Percentiles rank a stretch among this genome's conserved stretches.
phyloP scores from a whole-genome alignment of 2,113 vertebrate species.

The Poecilia latipinna region DNA sequence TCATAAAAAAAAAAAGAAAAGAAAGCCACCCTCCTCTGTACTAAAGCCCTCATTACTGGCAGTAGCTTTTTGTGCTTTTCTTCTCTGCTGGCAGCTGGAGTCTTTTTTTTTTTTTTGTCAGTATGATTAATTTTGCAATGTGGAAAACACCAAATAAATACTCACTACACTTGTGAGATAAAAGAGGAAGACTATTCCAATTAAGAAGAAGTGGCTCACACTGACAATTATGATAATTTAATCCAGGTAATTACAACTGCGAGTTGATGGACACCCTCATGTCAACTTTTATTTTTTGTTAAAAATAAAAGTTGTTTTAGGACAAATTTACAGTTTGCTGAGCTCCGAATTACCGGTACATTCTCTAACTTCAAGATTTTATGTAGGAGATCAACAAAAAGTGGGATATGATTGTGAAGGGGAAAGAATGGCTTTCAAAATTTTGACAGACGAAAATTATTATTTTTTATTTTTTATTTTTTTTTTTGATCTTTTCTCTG shows the following conservation, averaged over 20 bases:
- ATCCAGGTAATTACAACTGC: neutral
- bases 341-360: neutral
- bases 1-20: constrained; percentile 8
- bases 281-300: too few relatives aligned
- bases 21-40: constrained; percentile 31
- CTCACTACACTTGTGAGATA: constrained; percentile 11
- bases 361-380: too few relatives aligned
- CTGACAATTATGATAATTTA: neutral
- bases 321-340: neutral
- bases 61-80: constrained; percentile 23
- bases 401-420: too few relatives aligned
- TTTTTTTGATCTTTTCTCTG: too few relatives aligned
- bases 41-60: constrained; percentile 68
- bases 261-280: neutral
- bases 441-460: too few relatives aligned
- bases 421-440: too few relatives aligned
- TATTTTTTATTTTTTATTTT: too few relatives aligned
- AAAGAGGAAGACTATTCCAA: constrained; percentile 1
- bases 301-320: neutral
- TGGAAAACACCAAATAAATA: constrained; percentile 36
- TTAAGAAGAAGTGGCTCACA: constrained; percentile 1
- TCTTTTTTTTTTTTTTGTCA: constrained; percentile 32
- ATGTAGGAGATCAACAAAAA: too few relatives aligned
- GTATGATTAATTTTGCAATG: constrained; percentile 53
- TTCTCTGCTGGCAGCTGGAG: constrained; percentile 11